phyloP scores from a whole-genome alignment of 2,888 invertebrate genomes.

The Erpobdella octoculata region DNA sequence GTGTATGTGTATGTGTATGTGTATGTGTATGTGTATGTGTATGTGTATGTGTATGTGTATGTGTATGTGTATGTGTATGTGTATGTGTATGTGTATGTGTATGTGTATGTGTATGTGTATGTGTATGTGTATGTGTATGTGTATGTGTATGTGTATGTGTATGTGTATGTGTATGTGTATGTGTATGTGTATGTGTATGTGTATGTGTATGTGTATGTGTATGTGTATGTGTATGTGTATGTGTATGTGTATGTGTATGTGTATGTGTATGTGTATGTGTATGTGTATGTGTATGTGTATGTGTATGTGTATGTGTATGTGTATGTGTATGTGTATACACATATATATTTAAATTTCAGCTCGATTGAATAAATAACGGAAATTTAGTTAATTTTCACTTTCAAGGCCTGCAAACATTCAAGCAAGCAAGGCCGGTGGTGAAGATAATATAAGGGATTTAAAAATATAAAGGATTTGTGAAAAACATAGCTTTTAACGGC shows the following conservation, averaged over 20 bases:
- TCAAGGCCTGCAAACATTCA: no score
- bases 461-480: no score
- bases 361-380: no score
- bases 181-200: background rate
- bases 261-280: background rate
- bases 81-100: background rate
- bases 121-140: no score
- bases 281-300: background rate
- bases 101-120: no score
- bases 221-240: conserved; percentile 1
- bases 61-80: background rate
- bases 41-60: background rate
- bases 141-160: no score
- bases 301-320: background rate
- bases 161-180: no score
- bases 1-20: background rate
- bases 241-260: background rate
- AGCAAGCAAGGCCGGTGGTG: no score
- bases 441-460: no score
- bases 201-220: conserved; percentile 1
- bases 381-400: no score
- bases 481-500: no score
- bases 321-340: background rate
- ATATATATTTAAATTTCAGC: no score
- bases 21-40: background rate